These are phyloP conservation scores for Hapalemur alaotrensis DNA, from an alignment of 2,797 vertebrate genomes.

Conservation along the genomic window DNA sequence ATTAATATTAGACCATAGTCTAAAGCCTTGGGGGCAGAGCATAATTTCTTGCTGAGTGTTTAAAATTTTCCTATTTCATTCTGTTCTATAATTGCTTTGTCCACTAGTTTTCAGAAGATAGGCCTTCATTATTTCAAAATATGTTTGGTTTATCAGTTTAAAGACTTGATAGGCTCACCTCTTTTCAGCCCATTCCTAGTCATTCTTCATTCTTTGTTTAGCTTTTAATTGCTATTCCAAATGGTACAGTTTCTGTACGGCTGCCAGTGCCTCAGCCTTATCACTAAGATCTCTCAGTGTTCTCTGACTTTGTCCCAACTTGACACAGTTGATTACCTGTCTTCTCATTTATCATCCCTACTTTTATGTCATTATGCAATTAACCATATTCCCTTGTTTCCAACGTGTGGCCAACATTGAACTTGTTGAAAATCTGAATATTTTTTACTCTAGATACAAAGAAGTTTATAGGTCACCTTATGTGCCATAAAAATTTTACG, in stretches of 20 bases:
- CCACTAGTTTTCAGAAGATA: background rate
- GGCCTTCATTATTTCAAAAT: conserved; percentile 21
- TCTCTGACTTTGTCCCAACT: background rate
- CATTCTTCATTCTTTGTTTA: background rate
- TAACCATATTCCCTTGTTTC: background rate
- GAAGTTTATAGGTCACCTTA: background rate
- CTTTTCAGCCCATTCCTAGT: background rate
- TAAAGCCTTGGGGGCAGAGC: background rate
- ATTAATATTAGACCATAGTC: background rate
- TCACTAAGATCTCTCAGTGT: background rate
- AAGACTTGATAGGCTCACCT: background rate
- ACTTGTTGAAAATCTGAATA: background rate
- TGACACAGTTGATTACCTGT: background rate
- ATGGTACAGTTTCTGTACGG: background rate
- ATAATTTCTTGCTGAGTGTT: conserved; percentile 53
- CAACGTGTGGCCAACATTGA: background rate
- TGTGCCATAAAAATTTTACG: background rate
- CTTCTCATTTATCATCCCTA: background rate
- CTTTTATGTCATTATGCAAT: background rate
- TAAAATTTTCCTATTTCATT: conserved; percentile 38
- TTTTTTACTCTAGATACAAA: background rate
- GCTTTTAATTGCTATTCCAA: background rate
- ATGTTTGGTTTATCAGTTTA: background rate
- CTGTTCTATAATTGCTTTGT: conserved; percentile 1
- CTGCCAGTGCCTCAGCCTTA: fast-evolving